Conservation (phyloP, 1,140 invertebrate genomes). For the Lepidurus apus region DNA sequence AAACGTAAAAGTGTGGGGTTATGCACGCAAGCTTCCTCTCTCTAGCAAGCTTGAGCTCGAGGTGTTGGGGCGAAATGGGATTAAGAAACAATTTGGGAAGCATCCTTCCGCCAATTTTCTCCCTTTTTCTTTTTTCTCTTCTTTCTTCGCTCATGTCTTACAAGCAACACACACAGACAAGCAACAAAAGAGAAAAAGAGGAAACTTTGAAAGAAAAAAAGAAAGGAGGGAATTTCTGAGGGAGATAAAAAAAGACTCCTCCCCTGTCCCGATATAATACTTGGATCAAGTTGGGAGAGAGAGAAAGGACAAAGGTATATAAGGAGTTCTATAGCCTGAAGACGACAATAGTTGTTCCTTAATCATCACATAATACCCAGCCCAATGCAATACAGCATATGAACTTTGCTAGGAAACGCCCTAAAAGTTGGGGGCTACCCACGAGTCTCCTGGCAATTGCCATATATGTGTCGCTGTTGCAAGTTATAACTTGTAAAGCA, state of each 20-base stretch:
- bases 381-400: background rate
- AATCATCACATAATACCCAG: background rate
- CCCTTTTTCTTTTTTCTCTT: background rate
- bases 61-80: constrained; percentile 17
- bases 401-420: constrained; percentile 13
- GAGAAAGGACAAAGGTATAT: too few relatives aligned
- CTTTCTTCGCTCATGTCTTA: background rate
- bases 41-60: background rate
- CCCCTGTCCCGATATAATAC: too few relatives aligned
- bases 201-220: background rate
- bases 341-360: background rate
- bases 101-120: constrained; percentile 12
- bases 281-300: too few relatives aligned
- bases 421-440: constrained; percentile 12
- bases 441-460: background rate
- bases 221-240: too few relatives aligned
- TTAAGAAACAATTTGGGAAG: constrained; percentile 16
- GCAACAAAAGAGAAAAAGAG: background rate
- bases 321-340: background rate
- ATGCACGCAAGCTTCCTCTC: background rate
- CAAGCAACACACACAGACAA: background rate
- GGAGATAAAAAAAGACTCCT: too few relatives aligned
- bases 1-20: background rate
- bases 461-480: background rate
- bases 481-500: background rate